Base-by-base conservation (phyloP, 53 echinoderm and acorn worm genomes). In the Hippasteria phrygiana region DNA sequence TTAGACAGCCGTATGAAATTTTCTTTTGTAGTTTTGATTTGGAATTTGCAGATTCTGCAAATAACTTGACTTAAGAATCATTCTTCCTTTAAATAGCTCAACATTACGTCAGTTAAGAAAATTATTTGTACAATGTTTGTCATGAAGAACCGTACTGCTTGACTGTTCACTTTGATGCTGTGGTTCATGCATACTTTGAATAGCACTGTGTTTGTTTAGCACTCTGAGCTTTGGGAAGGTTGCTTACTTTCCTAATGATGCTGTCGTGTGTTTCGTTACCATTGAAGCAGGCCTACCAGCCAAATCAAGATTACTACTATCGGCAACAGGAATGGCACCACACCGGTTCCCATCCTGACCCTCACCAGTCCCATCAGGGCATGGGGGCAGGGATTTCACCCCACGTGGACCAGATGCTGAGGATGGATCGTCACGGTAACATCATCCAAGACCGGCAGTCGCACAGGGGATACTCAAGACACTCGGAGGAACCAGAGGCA, bases 391-490 rank as follows among this genome's bases (percentile, higher is more conserved):
- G 24, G 37, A 32, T 55, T 22, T 42, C 62, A 2, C 79, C 56
- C 34, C 55, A 79, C 5, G 85, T 85, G 12, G 85, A 85, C 22
- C 70, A 85, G 27, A 71, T 85, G 71, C 69, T 85, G 22, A 38
- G 85, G 34, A 85, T 85, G 85, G 85, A 85, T 36, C 69, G 85
- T 5, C 85, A 85, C 36, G 85, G 85, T 4, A 85, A 85, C 71
- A 47, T 70, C 85, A 36, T 85, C 22, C 69, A 69, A 71, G 85
- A 85, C 71, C 20, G 71, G 12, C 85, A 85, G 1, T 35, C 69
- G 9, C 85, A 69, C 13, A 17, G 71, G 47, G 35, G 70, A 22
- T 71, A 47, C 38, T 51, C 45, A 0, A 43, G 83, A 48, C 83
- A 66, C 22, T 1, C 43, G 35, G 85, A 85, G 51, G 85, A 85